Base-by-base conservation (phyloP, 2,888 invertebrate species). In the Cheilosia impressa region DNA sequence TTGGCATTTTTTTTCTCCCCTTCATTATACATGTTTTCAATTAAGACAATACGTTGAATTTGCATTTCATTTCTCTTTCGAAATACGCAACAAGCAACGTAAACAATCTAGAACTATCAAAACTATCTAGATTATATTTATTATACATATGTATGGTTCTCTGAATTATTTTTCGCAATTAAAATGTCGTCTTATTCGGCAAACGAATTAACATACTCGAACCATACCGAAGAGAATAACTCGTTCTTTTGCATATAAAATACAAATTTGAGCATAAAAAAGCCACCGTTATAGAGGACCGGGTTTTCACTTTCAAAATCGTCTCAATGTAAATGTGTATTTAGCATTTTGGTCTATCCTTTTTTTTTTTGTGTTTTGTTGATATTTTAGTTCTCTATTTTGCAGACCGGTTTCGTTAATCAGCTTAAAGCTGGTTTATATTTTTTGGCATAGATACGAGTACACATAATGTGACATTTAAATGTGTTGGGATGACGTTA, bases 381-480 rank as follows among this genome's bases (percentile, higher is more conserved):
- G 15, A 45, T n/a, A 45, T 15, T 6, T 27, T 45, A 7, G 45
- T 45, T 45, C 45, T 45, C 45, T n/a, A 45, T 45, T 45, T 45
- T 45, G 45, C 17, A 15, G 45, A 45, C 45, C 45, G 45, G 45
- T 45, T 45, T 45, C 15, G 45, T 45, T 45, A 17, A 17, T 6
- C 4, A 45, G 15, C 45, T n/a, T 17, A 19, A 9, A 17, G 17
- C 17, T 47, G 47, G 17, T 47, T 47, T 47, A 47, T 47, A 47
- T 47, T 47, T 47, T 47, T 47, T 47, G 47, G 47, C 47, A 47
- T 47, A 47, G 47, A 19, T 47, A 47, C 47, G 38, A 13, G 38
- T 50, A 47, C 47, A 47, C 19, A 19, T 19, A 47, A 47, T 47
- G 19, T 47, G 9, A 47, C 7, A 47, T 19, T 47, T 38, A 38